A percentile compares a stretch with the other conserved stretches of the same genome.
Conservation (phyloP, 2,888 invertebrate genomes). For the Apamea sordens region DNA sequence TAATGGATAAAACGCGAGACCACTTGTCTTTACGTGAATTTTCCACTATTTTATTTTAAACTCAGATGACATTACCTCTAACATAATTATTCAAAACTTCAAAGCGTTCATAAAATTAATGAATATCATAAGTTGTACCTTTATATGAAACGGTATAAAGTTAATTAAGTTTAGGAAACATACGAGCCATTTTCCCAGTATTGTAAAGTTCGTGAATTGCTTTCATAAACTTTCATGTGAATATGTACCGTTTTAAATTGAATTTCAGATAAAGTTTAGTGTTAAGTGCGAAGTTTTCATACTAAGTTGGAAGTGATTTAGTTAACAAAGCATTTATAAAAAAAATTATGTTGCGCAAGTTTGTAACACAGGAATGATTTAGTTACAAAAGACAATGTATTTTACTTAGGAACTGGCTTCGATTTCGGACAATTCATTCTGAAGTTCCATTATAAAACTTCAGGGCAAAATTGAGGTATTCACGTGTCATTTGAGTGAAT, state of each 20-base stretch:
- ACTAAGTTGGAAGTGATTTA: slow-evolving; percentile 13
- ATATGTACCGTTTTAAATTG: slow-evolving; percentile 34
- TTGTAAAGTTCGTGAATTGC: slow-evolving; percentile 21
- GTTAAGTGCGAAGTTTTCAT: slow-evolving; percentile 18
- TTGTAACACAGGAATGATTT: slow-evolving; percentile 1
- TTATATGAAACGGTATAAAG: neutral
- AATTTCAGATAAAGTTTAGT: slow-evolving; percentile 39
- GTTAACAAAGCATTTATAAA: slow-evolving; percentile 10
- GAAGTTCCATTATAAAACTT: neutral
- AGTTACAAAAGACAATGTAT: neutral
- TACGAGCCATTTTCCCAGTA: neutral
- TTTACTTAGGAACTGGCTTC: neutral
- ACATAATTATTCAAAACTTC: neutral
- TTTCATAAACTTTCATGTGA: slow-evolving; percentile 33
- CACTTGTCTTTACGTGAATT: neutral
- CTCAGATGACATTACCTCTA: no score
- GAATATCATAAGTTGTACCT: neutral
- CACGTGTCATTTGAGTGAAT: neutral
- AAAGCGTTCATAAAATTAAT: neutral
- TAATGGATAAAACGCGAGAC: neutral
- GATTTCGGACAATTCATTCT: neutral
- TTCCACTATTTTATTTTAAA: neutral
- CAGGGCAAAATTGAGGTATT: neutral
- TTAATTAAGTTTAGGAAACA: slow-evolving; percentile 7
- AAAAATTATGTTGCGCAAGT: slow-evolving; percentile 1